Percentiles rank a stretch among this genome's conserved stretches.
Conservation (phyloP, 92 coral and sea anemone species). For the Heliopora coerulea region DNA sequence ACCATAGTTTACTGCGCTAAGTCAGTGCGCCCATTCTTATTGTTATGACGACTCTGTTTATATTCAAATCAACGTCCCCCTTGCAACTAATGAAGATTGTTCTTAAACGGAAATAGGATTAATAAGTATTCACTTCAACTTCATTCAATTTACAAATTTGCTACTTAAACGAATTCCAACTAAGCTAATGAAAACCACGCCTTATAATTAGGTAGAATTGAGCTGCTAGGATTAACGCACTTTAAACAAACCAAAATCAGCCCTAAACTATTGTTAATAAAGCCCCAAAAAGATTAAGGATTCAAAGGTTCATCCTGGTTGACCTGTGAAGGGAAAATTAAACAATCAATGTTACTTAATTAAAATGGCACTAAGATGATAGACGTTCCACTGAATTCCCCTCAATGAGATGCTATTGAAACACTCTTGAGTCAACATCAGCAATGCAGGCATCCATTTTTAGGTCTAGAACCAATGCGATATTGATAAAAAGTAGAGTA, state of each 20-base stretch:
- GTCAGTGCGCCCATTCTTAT: no score
- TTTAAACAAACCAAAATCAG: neutral
- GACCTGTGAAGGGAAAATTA: neutral
- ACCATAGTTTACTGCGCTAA: no score
- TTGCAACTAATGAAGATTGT: neutral
- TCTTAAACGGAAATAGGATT: slow-evolving; percentile 15
- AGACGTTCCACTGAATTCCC: no score
- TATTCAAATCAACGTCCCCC: no score
- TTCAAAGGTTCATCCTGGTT: slow-evolving; percentile 1
- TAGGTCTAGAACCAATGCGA: no score
- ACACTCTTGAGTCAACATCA: no score
- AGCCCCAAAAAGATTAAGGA: slow-evolving; percentile 7
- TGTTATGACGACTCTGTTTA: no score
- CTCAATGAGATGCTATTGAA: no score
- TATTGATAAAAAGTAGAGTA: no score
- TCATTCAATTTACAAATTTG: slow-evolving; percentile 15
- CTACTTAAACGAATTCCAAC: slow-evolving; percentile 34
- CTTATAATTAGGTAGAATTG: slow-evolving; percentile 27
- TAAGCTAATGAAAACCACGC: slow-evolving; percentile 35
- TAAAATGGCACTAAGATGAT: no score
- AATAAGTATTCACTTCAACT: neutral
- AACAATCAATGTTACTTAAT: neutral
- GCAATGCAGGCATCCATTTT: no score
- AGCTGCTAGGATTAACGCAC: slow-evolving; percentile 21
- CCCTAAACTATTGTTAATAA: slow-evolving; percentile 19